Evolutionary conservation across 2,113 vertebrate genomes (phyloP).

Genomic region (Nematolebias whitei): DNA sequence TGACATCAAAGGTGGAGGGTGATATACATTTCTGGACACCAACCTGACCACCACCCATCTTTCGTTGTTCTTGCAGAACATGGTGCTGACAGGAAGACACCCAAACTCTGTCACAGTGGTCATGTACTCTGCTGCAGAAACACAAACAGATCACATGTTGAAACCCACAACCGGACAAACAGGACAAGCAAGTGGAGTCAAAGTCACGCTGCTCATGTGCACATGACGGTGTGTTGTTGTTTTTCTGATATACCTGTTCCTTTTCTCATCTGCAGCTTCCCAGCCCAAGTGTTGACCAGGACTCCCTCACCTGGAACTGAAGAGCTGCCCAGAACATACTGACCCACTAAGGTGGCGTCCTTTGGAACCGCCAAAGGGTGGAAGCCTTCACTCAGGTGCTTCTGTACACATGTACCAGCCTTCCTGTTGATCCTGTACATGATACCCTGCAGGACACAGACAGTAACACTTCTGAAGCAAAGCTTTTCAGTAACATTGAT

Average conservation of each 20-base stretch:
- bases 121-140: slow-evolving; percentile 61
- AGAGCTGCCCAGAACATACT: slow-evolving; percentile 67
- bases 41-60: slow-evolving; percentile 70
- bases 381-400: slow-evolving; percentile 43
- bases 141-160: slow-evolving; percentile 4
- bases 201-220: slow-evolving; percentile 7
- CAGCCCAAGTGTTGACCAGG: slow-evolving; percentile 74
- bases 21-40: slow-evolving; percentile 1
- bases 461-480: neutral
- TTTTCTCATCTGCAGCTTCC: slow-evolving; percentile 26
- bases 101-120: slow-evolving; percentile 71
- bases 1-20: too few relatives aligned
- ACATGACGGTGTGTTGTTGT: slow-evolving; percentile 5
- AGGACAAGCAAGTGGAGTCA: neutral
- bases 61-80: slow-evolving; percentile 27
- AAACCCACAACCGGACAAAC: neutral
- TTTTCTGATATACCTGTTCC: slow-evolving; percentile 14
- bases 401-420: slow-evolving; percentile 61
- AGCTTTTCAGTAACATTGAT: too few relatives aligned
- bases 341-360: slow-evolving; percentile 49
- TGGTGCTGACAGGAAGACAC: slow-evolving; percentile 66
- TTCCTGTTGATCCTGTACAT: slow-evolving; percentile 58
- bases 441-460: slow-evolving; percentile 50
- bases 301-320: slow-evolving; percentile 65
- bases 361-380: slow-evolving; percentile 63